Evolutionary conservation across 2,888 invertebrate genomes (phyloP), one percentile per base, ranked within the genome.

Genomic region (Mythimna lalbum): DNA sequence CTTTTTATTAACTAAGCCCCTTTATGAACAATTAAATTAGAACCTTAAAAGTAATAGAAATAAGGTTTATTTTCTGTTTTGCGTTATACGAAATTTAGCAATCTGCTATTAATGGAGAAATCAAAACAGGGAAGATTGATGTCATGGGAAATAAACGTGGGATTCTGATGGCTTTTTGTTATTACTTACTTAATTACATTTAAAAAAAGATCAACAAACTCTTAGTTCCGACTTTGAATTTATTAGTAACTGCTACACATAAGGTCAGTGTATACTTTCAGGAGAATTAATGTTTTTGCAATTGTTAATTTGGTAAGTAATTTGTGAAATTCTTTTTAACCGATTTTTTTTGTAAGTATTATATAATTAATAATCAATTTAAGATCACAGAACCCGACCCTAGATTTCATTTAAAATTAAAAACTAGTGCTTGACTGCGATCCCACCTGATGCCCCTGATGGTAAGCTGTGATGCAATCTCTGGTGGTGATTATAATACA

Each of bases 41-140:
- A 69, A 80, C 85, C 74, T 69, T 92, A 88, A 43, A 27, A 0
- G 0, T 0, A 0, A 52, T 43, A 0, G 0, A 0, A 0, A 63
- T 87, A 90, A 63, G 73, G 83, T 66, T 33, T 64, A 63, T 81
- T 79, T 89, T 52, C 21, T 49, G 14, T 10, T 19, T 1, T 19
- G 21, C 7, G 23, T 27, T 53, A 56, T 49, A 43, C 57, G 80
- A 80, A 87, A 87, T 91, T 93, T 90, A 88, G 91, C 93, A 92
- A 92, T 93, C 89, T 88, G 87, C 86, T 87, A 87, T 90, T 92
- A 92, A 92, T 89, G 89, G 88, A 90, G 90, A 93, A 94, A 94
- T 95, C 93, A 94, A 92, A 94, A 94, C 92, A 90, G 88, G 89
- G 90, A 91, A 91, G 92, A 94, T 94, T 93, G 87, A 94, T 93